phyloP scores from a whole-genome alignment of 1,140 invertebrate species.

The Brachystomella parvula region DNA sequence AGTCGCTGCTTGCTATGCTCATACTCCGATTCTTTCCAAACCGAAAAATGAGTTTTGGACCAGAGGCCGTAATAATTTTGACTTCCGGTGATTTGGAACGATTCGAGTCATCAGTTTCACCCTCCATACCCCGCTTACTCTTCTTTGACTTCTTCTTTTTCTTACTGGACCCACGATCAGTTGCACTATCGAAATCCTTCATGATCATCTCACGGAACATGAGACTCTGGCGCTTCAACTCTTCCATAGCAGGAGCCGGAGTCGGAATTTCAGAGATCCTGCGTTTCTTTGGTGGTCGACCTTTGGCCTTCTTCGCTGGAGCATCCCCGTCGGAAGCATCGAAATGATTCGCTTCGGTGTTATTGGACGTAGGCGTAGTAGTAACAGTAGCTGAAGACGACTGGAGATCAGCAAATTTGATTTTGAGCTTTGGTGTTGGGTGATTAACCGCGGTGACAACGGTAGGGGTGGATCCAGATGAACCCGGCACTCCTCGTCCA shows the following conservation, averaged over 20 bases:
- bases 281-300: conserved; percentile 71
- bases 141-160: conserved; percentile 49
- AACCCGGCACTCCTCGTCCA: neutral
- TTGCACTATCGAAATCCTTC: conserved; percentile 65
- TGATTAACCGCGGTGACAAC: conserved; percentile 28
- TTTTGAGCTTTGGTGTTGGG: conserved; percentile 66
- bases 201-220: conserved; percentile 73
- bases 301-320: conserved; percentile 42
- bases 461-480: neutral
- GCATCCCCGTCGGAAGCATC: conserved; percentile 32
- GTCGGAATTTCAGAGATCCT: conserved; percentile 19
- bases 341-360: conserved; percentile 19
- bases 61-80: conserved; percentile 45
- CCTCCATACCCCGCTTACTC: conserved; percentile 50
- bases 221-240: conserved; percentile 74
- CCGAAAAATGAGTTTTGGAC: conserved; percentile 59
- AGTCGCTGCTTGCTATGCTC: conserved; percentile 24
- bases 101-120: conserved; percentile 43
- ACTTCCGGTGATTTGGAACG: conserved; percentile 36
- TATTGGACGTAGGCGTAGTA: conserved; percentile 15
- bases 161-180: conserved; percentile 41
- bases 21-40: conserved; percentile 45
- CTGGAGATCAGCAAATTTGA: conserved; percentile 59
- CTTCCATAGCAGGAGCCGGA: conserved; percentile 56
- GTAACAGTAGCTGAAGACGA: conserved; percentile 4